Evolutionary conservation across 2,888 invertebrate genomes (phyloP), one percentile per base, ranked within the genome.

Genomic region (Pterostichus niger): DNA sequence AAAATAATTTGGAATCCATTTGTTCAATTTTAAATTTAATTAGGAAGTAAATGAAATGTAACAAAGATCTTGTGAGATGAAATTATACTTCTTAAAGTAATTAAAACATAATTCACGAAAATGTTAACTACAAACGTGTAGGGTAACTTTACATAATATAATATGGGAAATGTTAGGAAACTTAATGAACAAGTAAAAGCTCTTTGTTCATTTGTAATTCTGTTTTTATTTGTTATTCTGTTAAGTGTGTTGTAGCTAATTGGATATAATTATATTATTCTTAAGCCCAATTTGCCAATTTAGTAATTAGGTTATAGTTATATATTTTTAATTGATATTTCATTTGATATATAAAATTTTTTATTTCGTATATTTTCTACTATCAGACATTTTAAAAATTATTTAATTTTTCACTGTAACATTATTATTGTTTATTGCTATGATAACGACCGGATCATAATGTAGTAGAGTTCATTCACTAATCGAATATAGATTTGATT

Each of bases 51-150:
- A 71, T 44, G 68, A 71, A 64, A 44, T 44, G 40, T 15, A 56
- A 56, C 17, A 10, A 71, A 40, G 68, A 33, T 40, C 15, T 71
- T 17, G 68, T 17, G 44, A 71, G 31, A 71, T 71, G 44, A 71
- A 71, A 71, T 71, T 71, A 71, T 44, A 44, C 46, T 71, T 40
- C 40, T 71, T 40, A 71, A 17, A 71, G 44, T 71, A 71, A 44
- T 71, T 71, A 44, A 71, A 44, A 44, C 44, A 71, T 71, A 71
- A 71, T 71, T 71, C 40, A 71, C 13, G 44, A 44, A 44, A 24
- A 40, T 44, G 68, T 71, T 71, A 44, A 71, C 68, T 44, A 71
- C 44, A 71, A 71, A 71, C 68, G 15, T 71, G 68, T 15, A 71
- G 44, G 44, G 40, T 71, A 71, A 71, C 44, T 71, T 40, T 71